Evolutionary conservation across 2,113 vertebrate genomes (phyloP).

Genomic region (Semicossyphus pulcher): DNA sequence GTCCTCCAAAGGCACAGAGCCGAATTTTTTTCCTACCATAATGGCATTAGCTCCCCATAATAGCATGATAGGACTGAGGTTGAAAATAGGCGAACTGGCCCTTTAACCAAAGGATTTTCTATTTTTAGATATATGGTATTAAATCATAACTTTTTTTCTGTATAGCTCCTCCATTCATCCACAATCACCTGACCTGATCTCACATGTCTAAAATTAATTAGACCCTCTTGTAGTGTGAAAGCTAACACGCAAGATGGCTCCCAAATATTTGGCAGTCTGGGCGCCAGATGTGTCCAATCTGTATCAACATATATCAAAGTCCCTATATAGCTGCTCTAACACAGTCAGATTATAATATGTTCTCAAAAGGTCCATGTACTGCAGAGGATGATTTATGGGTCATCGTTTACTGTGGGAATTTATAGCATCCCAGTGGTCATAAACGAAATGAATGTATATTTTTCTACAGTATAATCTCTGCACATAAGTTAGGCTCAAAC

Average conservation of each 20-base stretch:
- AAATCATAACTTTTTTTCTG: background rate
- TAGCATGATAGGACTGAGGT: too few species aligned
- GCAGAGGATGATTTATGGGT: conserved; percentile 37
- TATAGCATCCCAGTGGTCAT: conserved; percentile 19
- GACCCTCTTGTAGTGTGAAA: conserved; percentile 26
- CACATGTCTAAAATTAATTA: conserved; percentile 27
- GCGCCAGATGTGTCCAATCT: conserved; percentile 68
- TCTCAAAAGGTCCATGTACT: conserved; percentile 9
- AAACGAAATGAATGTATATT: conserved; percentile 8
- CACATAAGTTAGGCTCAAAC: conserved; percentile 16
- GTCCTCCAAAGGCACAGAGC: too few species aligned
- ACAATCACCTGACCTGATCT: conserved; percentile 12
- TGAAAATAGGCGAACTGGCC: too few species aligned
- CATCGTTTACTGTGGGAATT: conserved; percentile 6
- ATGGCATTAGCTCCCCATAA: too few species aligned
- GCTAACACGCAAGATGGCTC: conserved; percentile 26
- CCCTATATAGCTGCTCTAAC: conserved; percentile 28
- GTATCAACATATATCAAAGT: conserved; percentile 35
- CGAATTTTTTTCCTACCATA: too few species aligned
- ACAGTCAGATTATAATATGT: conserved; percentile 28
- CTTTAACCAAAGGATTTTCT: background rate
- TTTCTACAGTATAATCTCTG: background rate
- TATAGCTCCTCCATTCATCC: background rate
- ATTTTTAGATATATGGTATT: background rate
- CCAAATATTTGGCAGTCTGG: conserved; percentile 51